A percentile compares a stretch with the other conserved stretches of the same genome.
These are phyloP conservation scores for Mesochorus sp. DNA, from an alignment of 2,888 invertebrate species.

Conservation along the genomic window DNA sequence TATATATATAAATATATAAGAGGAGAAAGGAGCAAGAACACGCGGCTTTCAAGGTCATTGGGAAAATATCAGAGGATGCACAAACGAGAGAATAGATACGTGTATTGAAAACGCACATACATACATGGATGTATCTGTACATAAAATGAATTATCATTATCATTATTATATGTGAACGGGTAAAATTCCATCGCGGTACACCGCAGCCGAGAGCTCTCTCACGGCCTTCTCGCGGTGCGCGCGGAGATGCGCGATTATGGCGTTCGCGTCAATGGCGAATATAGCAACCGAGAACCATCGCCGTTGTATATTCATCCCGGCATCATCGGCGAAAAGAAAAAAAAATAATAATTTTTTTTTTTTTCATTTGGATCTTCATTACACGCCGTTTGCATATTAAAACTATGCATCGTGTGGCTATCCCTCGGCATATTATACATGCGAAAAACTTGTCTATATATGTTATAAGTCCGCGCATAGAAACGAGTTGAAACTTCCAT, in stretches of 20 bases:
- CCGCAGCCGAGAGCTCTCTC: slow-evolving; percentile 61
- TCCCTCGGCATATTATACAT: background rate
- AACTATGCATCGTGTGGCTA: too few species aligned
- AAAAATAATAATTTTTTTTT: background rate
- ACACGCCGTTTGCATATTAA: background rate
- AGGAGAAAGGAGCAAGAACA: slow-evolving; percentile 23
- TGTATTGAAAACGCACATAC: background rate
- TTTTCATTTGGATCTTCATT: background rate
- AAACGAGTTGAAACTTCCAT: background rate
- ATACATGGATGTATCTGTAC: background rate
- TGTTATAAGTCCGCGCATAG: background rate
- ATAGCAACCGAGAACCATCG: background rate
- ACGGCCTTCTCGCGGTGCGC: slow-evolving; percentile 54
- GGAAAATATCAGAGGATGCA: slow-evolving; percentile 60
- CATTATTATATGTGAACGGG: slow-evolving; percentile 21
- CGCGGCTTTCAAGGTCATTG: slow-evolving; percentile 64
- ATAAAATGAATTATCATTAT: background rate
- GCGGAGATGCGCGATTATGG: slow-evolving; percentile 60
- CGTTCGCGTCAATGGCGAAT: slow-evolving; percentile 46
- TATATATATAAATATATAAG: too few species aligned
- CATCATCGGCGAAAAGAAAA: background rate
- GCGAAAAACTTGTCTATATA: background rate
- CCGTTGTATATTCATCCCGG: background rate
- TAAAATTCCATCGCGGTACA: slow-evolving; percentile 38
- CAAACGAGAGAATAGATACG: slow-evolving; percentile 19